phyloP scores from a whole-genome alignment of 2,888 invertebrate species.

The Machimus atricapillus region DNA sequence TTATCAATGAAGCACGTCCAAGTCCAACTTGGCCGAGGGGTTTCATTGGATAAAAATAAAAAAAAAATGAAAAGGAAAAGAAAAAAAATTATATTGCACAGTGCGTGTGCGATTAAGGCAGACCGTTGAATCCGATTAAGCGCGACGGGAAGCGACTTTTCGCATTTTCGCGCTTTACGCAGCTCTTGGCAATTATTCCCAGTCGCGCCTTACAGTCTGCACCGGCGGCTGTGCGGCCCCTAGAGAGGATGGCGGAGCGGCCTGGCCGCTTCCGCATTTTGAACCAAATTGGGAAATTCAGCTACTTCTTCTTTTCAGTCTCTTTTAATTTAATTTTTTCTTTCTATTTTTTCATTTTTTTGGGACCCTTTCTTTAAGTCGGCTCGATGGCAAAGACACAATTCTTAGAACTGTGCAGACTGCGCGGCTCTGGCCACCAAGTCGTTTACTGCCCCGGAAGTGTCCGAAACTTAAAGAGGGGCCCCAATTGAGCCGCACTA shows the following conservation, averaged over 20 bases:
- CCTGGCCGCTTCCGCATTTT: conserved; percentile 20
- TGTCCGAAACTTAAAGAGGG: not conserved
- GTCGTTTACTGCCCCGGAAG: conserved; percentile 7
- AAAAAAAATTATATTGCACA: not conserved
- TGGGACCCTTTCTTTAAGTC: not conserved
- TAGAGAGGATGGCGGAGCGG: not conserved
- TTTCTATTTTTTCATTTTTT: not conserved
- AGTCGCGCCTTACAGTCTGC: conserved; percentile 26
- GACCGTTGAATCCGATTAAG: conserved; percentile 35
- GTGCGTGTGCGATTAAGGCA: conserved; percentile 26
- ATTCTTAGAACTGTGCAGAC: not conserved
- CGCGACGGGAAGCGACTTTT: conserved; percentile 15
- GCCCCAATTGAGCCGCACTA: not conserved
- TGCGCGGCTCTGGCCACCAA: not conserved
- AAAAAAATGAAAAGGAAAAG: not conserved
- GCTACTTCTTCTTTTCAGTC: not conserved
- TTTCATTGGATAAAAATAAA: conserved; percentile 23
- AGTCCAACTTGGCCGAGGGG: not conserved
- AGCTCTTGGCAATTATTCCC: conserved; percentile 32
- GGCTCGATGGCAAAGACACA: not conserved
- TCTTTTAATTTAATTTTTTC: not conserved
- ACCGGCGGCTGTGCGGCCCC: not conserved
- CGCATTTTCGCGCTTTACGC: conserved; percentile 34
- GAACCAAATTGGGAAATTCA: conserved; percentile 11
- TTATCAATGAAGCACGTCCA: conserved; percentile 5